Evolutionary conservation across 2,113 vertebrate species (phyloP).

Genomic region (Cebus imitator): DNA sequence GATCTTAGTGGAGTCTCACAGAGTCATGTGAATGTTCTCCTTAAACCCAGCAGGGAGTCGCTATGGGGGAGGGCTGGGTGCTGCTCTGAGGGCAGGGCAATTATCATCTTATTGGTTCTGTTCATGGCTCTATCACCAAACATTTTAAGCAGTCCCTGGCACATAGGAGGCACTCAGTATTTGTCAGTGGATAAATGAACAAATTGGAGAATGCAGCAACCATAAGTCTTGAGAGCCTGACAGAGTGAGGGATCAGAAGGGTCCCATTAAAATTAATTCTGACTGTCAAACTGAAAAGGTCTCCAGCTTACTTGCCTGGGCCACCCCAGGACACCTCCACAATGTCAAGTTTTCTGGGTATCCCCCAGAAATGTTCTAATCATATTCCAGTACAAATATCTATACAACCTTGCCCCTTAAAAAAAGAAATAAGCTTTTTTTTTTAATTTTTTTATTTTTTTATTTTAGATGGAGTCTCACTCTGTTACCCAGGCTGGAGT

Average conservation of each 20-base stretch:
- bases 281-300: neutral
- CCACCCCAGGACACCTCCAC: neutral
- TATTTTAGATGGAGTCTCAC: no score
- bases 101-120: neutral
- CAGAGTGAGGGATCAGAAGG: neutral
- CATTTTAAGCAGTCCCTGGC: neutral
- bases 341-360: neutral
- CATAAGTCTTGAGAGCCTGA: neutral
- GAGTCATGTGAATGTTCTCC: neutral
- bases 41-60: neutral
- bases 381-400: neutral
- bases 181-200: neutral
- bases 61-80: neutral
- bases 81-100: neutral
- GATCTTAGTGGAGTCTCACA: neutral
- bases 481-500: no score
- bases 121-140: neutral
- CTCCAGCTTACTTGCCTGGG: neutral
- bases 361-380: neutral
- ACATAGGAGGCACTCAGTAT: neutral
- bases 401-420: no score
- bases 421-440: neutral
- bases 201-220: neutral
- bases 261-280: no score
- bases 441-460: no score